Percentiles rank a stretch among this genome's conserved stretches.
These are phyloP conservation scores for Lutjanus erythropterus DNA, from an alignment of 2,113 vertebrate species.

Conservation along the genomic window DNA sequence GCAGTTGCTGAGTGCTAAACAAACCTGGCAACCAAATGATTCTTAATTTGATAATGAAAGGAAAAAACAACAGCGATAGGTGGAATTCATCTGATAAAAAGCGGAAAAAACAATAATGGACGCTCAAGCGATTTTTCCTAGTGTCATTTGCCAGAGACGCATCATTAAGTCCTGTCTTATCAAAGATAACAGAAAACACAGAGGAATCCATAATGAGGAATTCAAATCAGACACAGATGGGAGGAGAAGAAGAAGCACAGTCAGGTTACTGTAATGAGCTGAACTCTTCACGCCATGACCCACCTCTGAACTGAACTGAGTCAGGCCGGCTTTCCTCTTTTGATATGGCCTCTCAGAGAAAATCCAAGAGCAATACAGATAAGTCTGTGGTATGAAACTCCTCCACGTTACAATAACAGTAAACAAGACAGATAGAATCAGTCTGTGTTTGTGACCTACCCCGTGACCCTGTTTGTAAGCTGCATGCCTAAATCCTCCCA, in stretches of 20 bases:
- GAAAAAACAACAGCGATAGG: slow-evolving; percentile 72
- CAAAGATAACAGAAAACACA: slow-evolving; percentile 71
- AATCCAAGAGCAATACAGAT: slow-evolving; percentile 25
- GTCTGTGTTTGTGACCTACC: slow-evolving; percentile 24
- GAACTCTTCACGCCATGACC: slow-evolving; percentile 60
- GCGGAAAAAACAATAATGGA: slow-evolving; percentile 73
- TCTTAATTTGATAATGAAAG: slow-evolving; percentile 72
- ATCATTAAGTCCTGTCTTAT: slow-evolving; percentile 76
- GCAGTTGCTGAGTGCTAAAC: slow-evolving; percentile 71
- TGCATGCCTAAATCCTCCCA: slow-evolving; percentile 17
- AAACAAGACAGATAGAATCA: slow-evolving; percentile 37
- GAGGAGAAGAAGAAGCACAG: slow-evolving; percentile 51
- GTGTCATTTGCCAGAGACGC: slow-evolving; percentile 68
- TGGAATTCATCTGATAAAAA: slow-evolving; percentile 73
- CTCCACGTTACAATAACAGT: slow-evolving; percentile 23
- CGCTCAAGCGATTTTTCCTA: slow-evolving; percentile 62
- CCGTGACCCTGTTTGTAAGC: slow-evolving; percentile 23
- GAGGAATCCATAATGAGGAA: slow-evolving; percentile 62
- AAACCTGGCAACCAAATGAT: slow-evolving; percentile 64
- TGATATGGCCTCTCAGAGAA: slow-evolving; percentile 28
- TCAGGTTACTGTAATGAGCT: slow-evolving; percentile 41
- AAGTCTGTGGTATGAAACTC: slow-evolving; percentile 10
- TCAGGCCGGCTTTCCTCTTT: slow-evolving; percentile 44
- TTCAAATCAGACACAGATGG: slow-evolving; percentile 74
- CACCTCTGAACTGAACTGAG: slow-evolving; percentile 58